Evolutionary conservation across 1,140 invertebrate genomes (phyloP).

Genomic region (Leguminivora glycinivorella): DNA sequence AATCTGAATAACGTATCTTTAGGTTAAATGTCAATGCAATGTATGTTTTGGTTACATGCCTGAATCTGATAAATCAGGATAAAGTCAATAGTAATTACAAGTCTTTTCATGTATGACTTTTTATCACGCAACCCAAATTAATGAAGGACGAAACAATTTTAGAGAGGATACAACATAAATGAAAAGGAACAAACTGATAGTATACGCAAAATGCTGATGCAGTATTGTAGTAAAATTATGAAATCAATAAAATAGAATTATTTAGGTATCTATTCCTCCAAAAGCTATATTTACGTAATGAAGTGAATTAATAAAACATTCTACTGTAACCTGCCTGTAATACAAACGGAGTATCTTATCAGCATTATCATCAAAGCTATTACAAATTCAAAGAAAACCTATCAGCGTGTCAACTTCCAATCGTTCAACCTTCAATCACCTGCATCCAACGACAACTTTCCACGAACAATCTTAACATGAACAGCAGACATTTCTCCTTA

Average conservation of each 20-base stretch:
- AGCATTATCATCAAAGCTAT: constrained; percentile 7
- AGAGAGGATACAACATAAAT: background rate
- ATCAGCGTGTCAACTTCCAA: constrained; percentile 11
- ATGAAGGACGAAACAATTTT: background rate
- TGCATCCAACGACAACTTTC: background rate
- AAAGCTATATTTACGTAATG: background rate
- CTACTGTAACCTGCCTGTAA: background rate
- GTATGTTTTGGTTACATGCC: background rate
- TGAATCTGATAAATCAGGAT: background rate
- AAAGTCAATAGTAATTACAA: background rate
- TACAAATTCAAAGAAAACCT: constrained; percentile 27
- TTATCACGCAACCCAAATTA: background rate
- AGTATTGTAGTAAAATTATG: background rate
- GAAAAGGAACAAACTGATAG: background rate
- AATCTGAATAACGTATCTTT: background rate
- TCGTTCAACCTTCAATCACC: constrained; percentile 4
- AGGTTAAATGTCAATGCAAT: constrained; percentile 1
- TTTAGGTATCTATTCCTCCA: background rate
- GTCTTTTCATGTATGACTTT: background rate
- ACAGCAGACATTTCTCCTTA: background rate
- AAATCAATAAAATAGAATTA: background rate
- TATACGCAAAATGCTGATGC: background rate
- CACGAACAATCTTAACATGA: background rate
- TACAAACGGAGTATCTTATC: constrained; percentile 8
- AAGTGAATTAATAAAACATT: background rate